Conservation (phyloP, 1,140 invertebrate genomes). For the Drosophila biarmipes region DNA sequence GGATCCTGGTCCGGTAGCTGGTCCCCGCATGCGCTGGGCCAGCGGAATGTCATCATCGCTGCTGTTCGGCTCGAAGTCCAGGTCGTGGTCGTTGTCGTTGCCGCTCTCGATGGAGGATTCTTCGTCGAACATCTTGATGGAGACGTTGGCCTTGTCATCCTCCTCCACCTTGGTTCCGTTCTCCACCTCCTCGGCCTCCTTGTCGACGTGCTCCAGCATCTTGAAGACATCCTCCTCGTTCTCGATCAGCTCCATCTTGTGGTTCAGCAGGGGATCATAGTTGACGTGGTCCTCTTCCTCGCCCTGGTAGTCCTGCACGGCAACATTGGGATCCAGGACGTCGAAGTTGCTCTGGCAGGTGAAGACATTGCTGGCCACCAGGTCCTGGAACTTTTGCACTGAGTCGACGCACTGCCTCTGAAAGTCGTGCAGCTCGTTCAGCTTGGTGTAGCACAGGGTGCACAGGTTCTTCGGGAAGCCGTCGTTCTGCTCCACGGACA, state of each 20-base stretch:
- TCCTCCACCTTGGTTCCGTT: slow-evolving; percentile 40
- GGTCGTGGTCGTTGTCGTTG: slow-evolving; percentile 65
- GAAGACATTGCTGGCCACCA: slow-evolving; percentile 71
- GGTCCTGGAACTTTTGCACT: slow-evolving; percentile 76
- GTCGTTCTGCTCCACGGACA: slow-evolving; percentile 78
- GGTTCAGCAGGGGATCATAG: slow-evolving; percentile 75
- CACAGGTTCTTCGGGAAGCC: slow-evolving; percentile 80
- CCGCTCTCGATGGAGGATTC: slow-evolving; percentile 59
- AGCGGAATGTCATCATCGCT: slow-evolving; percentile 78
- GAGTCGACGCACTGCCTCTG: slow-evolving; percentile 77
- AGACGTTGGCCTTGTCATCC: slow-evolving; percentile 19
- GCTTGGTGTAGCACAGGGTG: slow-evolving; percentile 69
- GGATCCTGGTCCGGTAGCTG: slow-evolving; percentile 2
- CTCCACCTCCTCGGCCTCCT: slow-evolving; percentile 72
- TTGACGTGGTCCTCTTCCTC: slow-evolving; percentile 76
- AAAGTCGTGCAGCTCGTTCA: slow-evolving; percentile 79
- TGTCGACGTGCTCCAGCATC: slow-evolving; percentile 78
- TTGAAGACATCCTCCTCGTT: slow-evolving; percentile 82
- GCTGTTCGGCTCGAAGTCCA: slow-evolving; percentile 69
- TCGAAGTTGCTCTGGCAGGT: slow-evolving; percentile 65
- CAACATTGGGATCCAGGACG: slow-evolving; percentile 54
- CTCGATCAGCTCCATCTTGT: slow-evolving; percentile 78
- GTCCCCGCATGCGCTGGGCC: slow-evolving; percentile 59
- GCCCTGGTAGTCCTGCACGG: slow-evolving; percentile 41
- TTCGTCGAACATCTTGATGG: slow-evolving; percentile 55